phyloP scores from a whole-genome alignment of 2,113 vertebrate species.

The Seriola dumerili region DNA sequence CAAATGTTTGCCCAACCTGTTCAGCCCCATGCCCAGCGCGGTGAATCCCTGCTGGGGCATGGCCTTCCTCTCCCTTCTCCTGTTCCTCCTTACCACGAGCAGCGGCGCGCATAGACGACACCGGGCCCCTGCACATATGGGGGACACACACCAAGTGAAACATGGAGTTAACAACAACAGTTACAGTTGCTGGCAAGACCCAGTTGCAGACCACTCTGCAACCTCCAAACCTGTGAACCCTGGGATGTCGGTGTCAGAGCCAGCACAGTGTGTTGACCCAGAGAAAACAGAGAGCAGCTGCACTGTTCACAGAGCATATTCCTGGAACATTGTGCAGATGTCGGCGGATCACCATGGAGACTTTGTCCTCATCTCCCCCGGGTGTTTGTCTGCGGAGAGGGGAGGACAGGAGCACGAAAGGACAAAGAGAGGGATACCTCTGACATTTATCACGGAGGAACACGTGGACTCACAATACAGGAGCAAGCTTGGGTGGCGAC shows the following conservation, averaged over 20 bases:
- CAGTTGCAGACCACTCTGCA: not conserved
- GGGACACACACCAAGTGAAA: not conserved
- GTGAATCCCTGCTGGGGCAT: constrained; percentile 57
- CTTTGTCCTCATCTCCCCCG: constrained; percentile 36
- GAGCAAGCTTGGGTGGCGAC: constrained; percentile 19
- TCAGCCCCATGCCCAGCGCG: constrained; percentile 42
- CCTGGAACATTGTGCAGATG: constrained; percentile 55
- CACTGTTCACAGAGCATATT: constrained; percentile 42
- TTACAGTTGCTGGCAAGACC: constrained; percentile 1
- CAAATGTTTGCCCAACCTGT: constrained; percentile 76
- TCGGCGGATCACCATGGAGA: constrained; percentile 55
- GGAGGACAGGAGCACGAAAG: constrained; percentile 35
- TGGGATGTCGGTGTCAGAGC: constrained; percentile 14
- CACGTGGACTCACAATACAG: constrained; percentile 25
- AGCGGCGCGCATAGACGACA: constrained; percentile 21
- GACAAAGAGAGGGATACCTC: constrained; percentile 44
- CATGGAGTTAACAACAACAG: not conserved
- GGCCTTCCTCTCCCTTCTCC: constrained; percentile 53
- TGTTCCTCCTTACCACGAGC: constrained; percentile 50
- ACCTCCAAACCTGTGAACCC: constrained; percentile 16
- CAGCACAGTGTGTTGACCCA: constrained; percentile 64
- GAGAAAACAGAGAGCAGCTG: constrained; percentile 72
- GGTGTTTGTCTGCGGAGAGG: constrained; percentile 43
- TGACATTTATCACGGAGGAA: constrained; percentile 36
- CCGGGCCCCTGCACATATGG: not conserved